phyloP scores from a whole-genome alignment of 2,888 invertebrate species.

The Drosophila buzzatii region DNA sequence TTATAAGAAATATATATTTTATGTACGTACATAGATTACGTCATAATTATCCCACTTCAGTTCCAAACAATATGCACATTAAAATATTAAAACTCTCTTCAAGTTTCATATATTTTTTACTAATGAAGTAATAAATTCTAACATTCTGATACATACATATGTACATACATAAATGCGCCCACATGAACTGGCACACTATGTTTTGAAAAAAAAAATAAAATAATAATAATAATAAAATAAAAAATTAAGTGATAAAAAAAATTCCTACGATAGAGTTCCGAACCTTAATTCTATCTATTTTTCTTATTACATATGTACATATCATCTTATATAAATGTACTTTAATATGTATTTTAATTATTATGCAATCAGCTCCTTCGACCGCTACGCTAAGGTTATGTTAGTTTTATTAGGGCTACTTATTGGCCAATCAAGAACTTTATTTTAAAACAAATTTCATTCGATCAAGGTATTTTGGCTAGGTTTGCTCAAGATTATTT shows the following conservation, averaged over 20 bases:
- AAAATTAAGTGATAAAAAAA: background rate
- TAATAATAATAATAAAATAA: no score
- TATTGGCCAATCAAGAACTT: background rate
- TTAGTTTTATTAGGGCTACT: constrained; percentile 12
- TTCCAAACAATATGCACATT: background rate
- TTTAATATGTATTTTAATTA: constrained; percentile 11
- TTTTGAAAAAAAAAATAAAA: no score
- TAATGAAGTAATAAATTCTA: background rate
- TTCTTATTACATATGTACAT: background rate
- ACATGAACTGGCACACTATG: no score
- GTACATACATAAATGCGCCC: background rate
- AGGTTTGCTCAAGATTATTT: background rate
- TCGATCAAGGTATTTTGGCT: background rate
- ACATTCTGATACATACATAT: background rate
- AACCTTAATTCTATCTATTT: background rate
- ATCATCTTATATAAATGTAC: background rate
- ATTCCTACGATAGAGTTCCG: background rate
- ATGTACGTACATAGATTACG: constrained; percentile 3
- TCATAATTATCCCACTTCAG: constrained; percentile 2
- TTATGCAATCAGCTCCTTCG: constrained; percentile 53
- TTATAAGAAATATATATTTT: background rate
- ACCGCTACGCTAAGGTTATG: constrained; percentile 57
- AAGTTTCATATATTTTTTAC: background rate
- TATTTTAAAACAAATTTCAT: background rate
- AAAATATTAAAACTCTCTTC: background rate